Evolutionary conservation across 1,140 invertebrate species (phyloP), one percentile per base, ranked within the genome.

Genomic region (Lordiphosa collinella): DNA sequence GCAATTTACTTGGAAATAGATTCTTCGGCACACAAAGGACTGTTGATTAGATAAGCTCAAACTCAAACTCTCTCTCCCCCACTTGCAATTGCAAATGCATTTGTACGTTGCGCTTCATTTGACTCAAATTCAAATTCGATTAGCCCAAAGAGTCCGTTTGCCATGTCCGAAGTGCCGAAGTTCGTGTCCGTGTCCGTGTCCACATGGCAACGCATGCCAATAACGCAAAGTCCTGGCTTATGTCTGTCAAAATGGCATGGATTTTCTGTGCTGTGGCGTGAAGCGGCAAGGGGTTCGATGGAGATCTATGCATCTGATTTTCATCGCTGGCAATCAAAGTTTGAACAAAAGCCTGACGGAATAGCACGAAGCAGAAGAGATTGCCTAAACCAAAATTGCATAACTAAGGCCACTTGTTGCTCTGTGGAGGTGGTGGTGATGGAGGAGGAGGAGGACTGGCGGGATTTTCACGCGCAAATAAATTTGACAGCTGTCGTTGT

Each of bases 401-500:
- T 29, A 16, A 8, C 11, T 29, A 8, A 44, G 12, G 46, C 10
- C 46, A 48, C 46, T 48, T 48, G 46, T 48, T 48, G 46, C 46
- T 35, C n/a, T 4, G 7, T 13, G 41, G 3, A 29, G n/a, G 7
- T 12, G n/a, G 35, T 1, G 25, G 9, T n/a, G 37, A 11, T 9
- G n/a, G 18, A 8, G 18, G 31, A 29, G 50, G 56, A 32, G 9
- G 40, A 14, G 9, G 25, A 6, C 9, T 13, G 32, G 47, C 40
- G 55, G 47, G 37, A 74, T 62, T 75, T 54, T 65, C 56, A 73
- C 63, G 54, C 56, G 70, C 69, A 79, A 79, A 70, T 80, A 80
- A 80, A 74, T 80, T 66, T 80, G 76, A 80, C 75, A 80, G 75
- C 65, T 74, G 75, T 43, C 67, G 37, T 47, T 60, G 44, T 52